phyloP scores from a whole-genome alignment of 1,140 invertebrate genomes.

The Bombyx mandarina region DNA sequence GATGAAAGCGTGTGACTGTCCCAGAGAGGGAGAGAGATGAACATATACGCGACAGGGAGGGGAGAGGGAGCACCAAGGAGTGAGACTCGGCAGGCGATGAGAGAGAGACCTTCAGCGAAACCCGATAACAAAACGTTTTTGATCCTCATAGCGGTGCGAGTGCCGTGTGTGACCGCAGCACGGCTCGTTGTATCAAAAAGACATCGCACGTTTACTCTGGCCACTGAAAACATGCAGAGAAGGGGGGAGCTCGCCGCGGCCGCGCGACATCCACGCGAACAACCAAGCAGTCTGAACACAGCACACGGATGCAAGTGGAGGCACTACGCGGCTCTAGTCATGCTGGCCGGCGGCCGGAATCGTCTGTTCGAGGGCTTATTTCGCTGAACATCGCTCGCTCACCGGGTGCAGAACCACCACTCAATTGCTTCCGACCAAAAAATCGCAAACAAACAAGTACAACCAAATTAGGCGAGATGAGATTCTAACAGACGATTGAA shows the following conservation, averaged over 20 bases:
- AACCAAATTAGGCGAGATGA: slow-evolving; percentile 49
- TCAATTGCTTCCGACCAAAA: slow-evolving; percentile 26
- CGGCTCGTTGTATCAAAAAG: slow-evolving; percentile 58
- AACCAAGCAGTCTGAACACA: slow-evolving; percentile 39
- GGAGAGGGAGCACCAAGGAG: slow-evolving; percentile 15
- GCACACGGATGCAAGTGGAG: slow-evolving; percentile 49
- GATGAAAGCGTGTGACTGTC: slow-evolving; percentile 51
- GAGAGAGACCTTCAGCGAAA: slow-evolving; percentile 64
- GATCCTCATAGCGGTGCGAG: slow-evolving; percentile 56
- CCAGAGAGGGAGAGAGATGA: slow-evolving; percentile 40
- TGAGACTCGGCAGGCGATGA: slow-evolving; percentile 47
- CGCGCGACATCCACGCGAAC: slow-evolving; percentile 13
- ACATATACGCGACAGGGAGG: slow-evolving; percentile 21
- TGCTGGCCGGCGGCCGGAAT: slow-evolving; percentile 38
- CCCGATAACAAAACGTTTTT: slow-evolving; percentile 24
- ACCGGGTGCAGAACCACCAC: slow-evolving; percentile 24
- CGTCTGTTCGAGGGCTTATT: slow-evolving; percentile 39
- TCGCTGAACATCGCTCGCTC: slow-evolving; percentile 68
- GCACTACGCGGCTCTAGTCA: slow-evolving; percentile 45
- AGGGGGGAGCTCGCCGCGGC: slow-evolving; percentile 36
- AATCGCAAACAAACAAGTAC: slow-evolving; percentile 63
- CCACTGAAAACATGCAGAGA: slow-evolving; percentile 49
- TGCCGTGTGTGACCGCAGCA: slow-evolving; percentile 30
- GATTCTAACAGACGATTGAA: too few species aligned
- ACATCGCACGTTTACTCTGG: slow-evolving; percentile 58